phyloP scores from a whole-genome alignment of 2,113 vertebrate genomes.

The Chaetorhynchus papuensis region DNA sequence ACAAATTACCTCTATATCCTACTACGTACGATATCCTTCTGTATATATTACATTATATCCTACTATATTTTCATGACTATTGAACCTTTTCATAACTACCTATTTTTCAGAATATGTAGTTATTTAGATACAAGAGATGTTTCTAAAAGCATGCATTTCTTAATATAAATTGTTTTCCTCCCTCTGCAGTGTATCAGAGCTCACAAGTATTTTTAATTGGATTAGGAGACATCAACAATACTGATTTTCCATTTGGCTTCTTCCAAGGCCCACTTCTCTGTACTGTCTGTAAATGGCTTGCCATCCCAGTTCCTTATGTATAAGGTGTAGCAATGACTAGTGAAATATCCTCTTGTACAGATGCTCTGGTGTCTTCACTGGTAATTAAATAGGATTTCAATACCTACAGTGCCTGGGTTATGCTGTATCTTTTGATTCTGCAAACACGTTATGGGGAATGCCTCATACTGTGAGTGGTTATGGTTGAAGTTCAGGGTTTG shows the following conservation, averaged over 20 bases:
- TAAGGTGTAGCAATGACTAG: neutral
- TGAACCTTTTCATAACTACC: no score
- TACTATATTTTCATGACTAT: neutral
- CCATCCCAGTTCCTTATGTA: neutral
- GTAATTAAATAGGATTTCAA: neutral
- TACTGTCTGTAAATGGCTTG: neutral
- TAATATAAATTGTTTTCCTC: neutral
- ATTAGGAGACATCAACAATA: neutral
- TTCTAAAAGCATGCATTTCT: neutral
- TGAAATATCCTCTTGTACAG: neutral
- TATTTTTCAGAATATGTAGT: neutral
- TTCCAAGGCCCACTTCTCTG: neutral
- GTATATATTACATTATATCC: neutral
- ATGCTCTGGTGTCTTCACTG: neutral
- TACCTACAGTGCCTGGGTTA: neutral
- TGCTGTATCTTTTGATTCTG: neutral
- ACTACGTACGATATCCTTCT: neutral
- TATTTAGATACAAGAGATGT: neutral
- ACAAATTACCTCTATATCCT: neutral
- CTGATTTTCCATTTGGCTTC: neutral
- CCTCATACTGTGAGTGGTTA: neutral
- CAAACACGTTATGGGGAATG: neutral
- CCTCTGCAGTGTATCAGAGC: neutral
- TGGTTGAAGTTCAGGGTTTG: neutral
- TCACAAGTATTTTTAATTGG: neutral